phyloP scores from a whole-genome alignment of 23 tunicate genomes.

The Trididemnum nubilum region DNA sequence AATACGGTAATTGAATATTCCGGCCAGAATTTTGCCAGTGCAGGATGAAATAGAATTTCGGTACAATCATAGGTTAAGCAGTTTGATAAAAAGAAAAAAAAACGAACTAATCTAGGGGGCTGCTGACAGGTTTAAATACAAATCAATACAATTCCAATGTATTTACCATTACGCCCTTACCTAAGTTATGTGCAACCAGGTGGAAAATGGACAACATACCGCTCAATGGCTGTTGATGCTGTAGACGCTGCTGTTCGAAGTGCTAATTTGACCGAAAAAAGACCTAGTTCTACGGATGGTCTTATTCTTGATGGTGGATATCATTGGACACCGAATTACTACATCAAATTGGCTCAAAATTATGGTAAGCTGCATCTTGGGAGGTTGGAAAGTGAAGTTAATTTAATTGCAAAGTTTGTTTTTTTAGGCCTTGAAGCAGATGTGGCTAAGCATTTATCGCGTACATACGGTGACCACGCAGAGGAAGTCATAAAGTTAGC shows the following conservation, averaged over 20 bases:
- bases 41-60: no score
- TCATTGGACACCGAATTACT: slow-evolving; percentile 83
- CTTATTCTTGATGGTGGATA: slow-evolving; percentile 87
- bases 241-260: slow-evolving; percentile 77
- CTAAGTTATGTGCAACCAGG: slow-evolving; percentile 41
- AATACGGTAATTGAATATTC: no score
- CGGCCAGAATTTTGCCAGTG: no score
- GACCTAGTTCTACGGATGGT: slow-evolving; percentile 68
- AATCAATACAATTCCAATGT: no score
- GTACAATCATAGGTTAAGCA: no score
- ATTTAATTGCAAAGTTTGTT: not conserved
- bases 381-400: not conserved
- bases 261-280: slow-evolving; percentile 45
- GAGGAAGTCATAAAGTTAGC: slow-evolving; percentile 69
- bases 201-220: slow-evolving; percentile 96
- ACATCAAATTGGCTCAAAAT: slow-evolving; percentile 84
- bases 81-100: no score
- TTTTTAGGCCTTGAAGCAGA: slow-evolving; percentile 86
- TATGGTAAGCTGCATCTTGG: slow-evolving; percentile 48
- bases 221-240: slow-evolving; percentile 86
- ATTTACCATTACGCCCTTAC: no score
- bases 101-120: no score
- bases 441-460: slow-evolving; percentile 82
- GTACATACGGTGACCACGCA: slow-evolving; percentile 78
- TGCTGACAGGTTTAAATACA: no score